Percentiles rank a stretch among this genome's conserved stretches.
Conservation (phyloP, 2,113 vertebrate species). For the Petroica traversi region DNA sequence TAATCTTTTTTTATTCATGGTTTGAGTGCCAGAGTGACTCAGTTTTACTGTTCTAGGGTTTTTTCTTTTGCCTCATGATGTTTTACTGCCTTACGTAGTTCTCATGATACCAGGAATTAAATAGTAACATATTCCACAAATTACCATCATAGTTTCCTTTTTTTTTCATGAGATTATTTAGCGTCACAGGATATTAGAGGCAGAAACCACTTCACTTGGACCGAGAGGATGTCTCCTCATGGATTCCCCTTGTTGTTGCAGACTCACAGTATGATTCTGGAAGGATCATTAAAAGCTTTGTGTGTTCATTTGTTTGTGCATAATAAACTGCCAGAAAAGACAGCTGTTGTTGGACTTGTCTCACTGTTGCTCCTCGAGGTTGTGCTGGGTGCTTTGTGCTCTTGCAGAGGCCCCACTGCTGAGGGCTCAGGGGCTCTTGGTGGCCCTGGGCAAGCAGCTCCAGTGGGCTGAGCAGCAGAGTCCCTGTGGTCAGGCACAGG, state of each 20-base stretch:
- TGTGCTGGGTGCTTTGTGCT: background rate
- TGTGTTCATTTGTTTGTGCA: background rate
- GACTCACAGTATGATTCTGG: background rate
- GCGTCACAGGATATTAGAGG: background rate
- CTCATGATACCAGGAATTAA: background rate
- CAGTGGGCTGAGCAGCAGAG: background rate
- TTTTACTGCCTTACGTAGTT: background rate
- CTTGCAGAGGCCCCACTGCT: background rate
- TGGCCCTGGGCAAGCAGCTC: background rate
- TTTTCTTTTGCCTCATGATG: background rate
- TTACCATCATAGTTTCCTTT: background rate
- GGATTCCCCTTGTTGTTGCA: background rate
- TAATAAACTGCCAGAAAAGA: background rate
- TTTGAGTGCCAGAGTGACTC: background rate
- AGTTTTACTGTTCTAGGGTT: background rate
- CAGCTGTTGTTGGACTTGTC: background rate
- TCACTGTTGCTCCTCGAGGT: background rate
- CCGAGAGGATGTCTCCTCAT: background rate
- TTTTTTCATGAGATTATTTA: background rate
- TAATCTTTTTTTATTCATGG: background rate
- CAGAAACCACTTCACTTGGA: background rate
- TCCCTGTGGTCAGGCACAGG: background rate
- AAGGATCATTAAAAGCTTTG: background rate
- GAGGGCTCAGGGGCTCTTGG: background rate
- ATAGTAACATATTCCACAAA: background rate